Conservation (phyloP, 2,113 vertebrate genomes). For the Gymnorhina tibicen region DNA sequence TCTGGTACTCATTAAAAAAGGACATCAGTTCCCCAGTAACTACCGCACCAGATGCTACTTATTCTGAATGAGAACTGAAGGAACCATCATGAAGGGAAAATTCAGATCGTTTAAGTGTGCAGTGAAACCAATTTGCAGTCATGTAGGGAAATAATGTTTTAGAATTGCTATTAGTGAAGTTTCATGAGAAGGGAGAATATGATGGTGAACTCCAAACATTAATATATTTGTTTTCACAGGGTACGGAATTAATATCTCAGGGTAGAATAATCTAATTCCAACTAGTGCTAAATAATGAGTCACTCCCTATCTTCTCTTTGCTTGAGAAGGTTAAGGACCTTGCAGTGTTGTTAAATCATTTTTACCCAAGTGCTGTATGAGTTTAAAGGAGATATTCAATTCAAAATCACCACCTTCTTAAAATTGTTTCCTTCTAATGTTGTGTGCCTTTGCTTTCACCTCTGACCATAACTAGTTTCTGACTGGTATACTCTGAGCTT, state of each 20-base stretch:
- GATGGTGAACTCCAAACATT: neutral
- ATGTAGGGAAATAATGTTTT: neutral
- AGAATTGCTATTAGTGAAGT: neutral
- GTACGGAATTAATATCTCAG: neutral
- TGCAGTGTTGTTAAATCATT: slow-evolving; percentile 1
- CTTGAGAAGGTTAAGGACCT: neutral
- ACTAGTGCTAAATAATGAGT: slow-evolving; percentile 8
- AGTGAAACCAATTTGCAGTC: slow-evolving; percentile 7
- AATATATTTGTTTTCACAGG: neutral
- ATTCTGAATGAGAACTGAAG: slow-evolving; percentile 29
- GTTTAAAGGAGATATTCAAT: neutral
- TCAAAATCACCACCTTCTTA: neutral
- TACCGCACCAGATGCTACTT: slow-evolving; percentile 30
- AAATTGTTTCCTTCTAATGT: neutral
- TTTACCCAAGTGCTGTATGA: neutral
- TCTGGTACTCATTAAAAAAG: slow-evolving; percentile 37
- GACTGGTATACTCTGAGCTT: neutral
- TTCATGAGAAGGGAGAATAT: neutral
- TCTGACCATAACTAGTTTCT: neutral
- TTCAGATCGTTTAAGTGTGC: neutral
- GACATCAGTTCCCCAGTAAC: slow-evolving; percentile 22
- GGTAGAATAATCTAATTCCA: neutral
- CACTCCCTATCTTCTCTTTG: neutral
- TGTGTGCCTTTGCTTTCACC: neutral
- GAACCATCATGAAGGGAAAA: neutral